Evolutionary conservation across 1,140 invertebrate genomes (phyloP).

Genomic region (roundworm (Caenorhabditis elegans)): DNA sequence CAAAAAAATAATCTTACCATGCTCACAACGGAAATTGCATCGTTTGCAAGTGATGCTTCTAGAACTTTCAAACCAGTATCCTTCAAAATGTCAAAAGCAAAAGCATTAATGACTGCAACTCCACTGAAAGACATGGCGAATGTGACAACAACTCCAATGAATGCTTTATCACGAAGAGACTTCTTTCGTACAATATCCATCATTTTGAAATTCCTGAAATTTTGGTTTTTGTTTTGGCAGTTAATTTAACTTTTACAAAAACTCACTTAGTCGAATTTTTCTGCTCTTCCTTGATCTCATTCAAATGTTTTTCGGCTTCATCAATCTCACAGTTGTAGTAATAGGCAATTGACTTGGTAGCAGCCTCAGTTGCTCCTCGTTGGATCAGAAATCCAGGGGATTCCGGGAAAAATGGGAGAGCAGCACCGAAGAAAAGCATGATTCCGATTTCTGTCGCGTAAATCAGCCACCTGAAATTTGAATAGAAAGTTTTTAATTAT

Average conservation of each 20-base stretch:
- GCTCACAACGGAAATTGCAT: constrained; percentile 55
- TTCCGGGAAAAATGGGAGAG: constrained; percentile 52
- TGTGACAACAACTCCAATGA: constrained; percentile 54
- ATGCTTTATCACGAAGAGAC: constrained; percentile 42
- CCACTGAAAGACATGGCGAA: constrained; percentile 63
- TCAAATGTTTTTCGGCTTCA: constrained; percentile 36
- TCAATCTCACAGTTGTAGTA: constrained; percentile 49
- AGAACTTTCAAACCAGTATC: constrained; percentile 50
- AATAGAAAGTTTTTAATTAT: background rate
- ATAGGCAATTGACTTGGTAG: constrained; percentile 47
- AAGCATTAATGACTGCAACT: constrained; percentile 63
- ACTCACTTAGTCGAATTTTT: constrained; percentile 24
- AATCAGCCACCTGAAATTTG: constrained; percentile 49
- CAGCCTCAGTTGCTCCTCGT: constrained; percentile 39
- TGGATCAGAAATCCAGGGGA: constrained; percentile 55
- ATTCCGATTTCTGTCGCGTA: constrained; percentile 51
- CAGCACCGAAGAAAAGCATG: constrained; percentile 45
- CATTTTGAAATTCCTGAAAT: constrained; percentile 40
- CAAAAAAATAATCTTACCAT: constrained; percentile 45
- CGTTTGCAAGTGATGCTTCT: constrained; percentile 57
- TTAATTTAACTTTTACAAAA: background rate
- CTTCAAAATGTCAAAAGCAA: constrained; percentile 61
- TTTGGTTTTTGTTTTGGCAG: background rate
- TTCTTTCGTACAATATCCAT: constrained; percentile 48
- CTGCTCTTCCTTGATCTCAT: constrained; percentile 50